Evolutionary conservation across 1,140 invertebrate genomes (phyloP), one percentile per base, ranked within the genome.

Genomic region (Drosophila repleta): DNA sequence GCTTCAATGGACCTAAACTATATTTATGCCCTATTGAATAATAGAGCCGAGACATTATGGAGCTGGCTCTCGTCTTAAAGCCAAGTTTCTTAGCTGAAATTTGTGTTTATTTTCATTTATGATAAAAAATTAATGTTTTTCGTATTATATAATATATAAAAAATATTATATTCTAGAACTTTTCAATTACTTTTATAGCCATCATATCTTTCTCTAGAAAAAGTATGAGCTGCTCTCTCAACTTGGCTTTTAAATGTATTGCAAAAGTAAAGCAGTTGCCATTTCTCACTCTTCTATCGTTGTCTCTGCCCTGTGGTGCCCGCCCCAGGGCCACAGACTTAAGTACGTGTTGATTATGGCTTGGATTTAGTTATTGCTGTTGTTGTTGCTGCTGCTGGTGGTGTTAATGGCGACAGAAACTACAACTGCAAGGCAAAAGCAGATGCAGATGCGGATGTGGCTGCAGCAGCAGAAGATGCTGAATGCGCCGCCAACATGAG

Each of bases 321-420:
- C 6, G 13, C 41, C 41, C 41, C 15, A 7, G 1, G 41, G n/a
- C 17, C 24, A 20, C 45, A 68, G 70, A 72, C 71, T 61, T 78
- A 82, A 87, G 82, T 85, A 85, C 70, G 82, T 87, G 82, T 85
- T 85, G 82, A 85, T 85, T 85, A 82, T 81, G 74, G 65, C 70
- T 63, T 80, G 73, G 71, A 80, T 76, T 60, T 74, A 79, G 61
- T 80, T 80, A 63, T 80, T 79, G 68, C 62, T 79, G 57, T 43
- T 78, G 55, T 46, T 63, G 79, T 18, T 56, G 43, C 45, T 71
- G 35, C 7, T 67, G 55, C 39, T 43, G 39, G 17, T 55, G 61
- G 61, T 65, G 67, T 87, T 85, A 85, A 85, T 85, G 82, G 82
- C 69, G 55, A 45, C 45, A 35, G 55, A 45, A 61, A 24, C 49